phyloP scores from a whole-genome alignment of 2,113 vertebrate genomes.

The Laticauda colubrina region DNA sequence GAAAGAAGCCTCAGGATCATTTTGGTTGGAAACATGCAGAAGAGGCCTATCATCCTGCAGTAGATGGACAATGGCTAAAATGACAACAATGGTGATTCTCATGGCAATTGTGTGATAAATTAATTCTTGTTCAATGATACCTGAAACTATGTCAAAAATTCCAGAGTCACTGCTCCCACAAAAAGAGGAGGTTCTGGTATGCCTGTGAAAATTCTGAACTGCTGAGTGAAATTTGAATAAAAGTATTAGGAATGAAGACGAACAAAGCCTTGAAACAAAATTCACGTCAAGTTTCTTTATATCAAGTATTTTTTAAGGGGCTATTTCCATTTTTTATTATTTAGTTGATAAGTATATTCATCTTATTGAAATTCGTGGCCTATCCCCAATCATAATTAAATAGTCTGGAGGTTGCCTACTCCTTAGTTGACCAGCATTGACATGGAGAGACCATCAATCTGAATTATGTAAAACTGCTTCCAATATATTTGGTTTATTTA shows the following conservation, averaged over 20 bases:
- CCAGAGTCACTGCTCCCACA: not conserved
- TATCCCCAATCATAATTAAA: not conserved
- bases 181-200: not conserved
- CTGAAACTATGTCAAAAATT: not conserved
- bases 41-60: too few species aligned
- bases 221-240: not conserved
- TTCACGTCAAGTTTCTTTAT: not conserved
- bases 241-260: not conserved
- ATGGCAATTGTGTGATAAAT: not conserved
- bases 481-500: not conserved
- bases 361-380: not conserved
- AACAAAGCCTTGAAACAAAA: not conserved
- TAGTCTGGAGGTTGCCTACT: not conserved
- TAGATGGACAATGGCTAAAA: too few species aligned
- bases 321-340: not conserved
- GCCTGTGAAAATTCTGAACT: not conserved
- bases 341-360: not conserved
- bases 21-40: too few species aligned
- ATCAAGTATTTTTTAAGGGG: not conserved
- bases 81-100: too few species aligned
- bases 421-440: not conserved
- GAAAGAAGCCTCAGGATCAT: too few species aligned
- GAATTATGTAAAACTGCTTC: not conserved
- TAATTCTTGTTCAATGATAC: not conserved
- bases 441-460: not conserved